Evolutionary conservation across 1,140 invertebrate genomes (phyloP).

Genomic region (Lasioglossum albipes): DNA sequence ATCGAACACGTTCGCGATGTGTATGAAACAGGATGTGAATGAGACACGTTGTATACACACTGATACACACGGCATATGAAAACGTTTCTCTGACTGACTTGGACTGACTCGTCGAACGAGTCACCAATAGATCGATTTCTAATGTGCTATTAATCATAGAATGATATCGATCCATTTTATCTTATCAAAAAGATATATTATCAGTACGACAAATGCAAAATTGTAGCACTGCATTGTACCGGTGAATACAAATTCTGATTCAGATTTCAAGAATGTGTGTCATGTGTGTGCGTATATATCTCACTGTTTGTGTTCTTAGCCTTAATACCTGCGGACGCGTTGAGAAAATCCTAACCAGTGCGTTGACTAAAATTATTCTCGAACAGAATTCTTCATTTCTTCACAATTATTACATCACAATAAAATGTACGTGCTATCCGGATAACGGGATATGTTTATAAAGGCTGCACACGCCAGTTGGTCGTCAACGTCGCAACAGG

Average conservation of each 20-base stretch:
- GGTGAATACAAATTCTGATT: neutral
- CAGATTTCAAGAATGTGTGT: neutral
- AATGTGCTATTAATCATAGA: neutral
- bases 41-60: neutral
- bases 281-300: neutral
- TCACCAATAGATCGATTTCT: neutral
- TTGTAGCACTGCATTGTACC: neutral
- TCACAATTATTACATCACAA: neutral
- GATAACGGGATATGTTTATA: slow-evolving; percentile 9
- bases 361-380: neutral
- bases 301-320: neutral
- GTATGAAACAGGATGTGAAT: too few relatives aligned
- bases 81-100: too few relatives aligned
- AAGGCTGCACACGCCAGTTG: neutral
- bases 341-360: neutral
- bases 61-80: neutral
- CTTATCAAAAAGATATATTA: slow-evolving; percentile 22
- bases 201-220: neutral
- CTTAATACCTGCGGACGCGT: slow-evolving; percentile 8
- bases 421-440: neutral
- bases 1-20: neutral
- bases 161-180: slow-evolving; percentile 5
- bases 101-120: neutral
- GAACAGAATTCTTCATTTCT: slow-evolving; percentile 13
- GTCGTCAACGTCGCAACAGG: slow-evolving; percentile 37